Evolutionary conservation across 2,888 invertebrate species (phyloP).

Genomic region (Sclerodermus sp.): DNA sequence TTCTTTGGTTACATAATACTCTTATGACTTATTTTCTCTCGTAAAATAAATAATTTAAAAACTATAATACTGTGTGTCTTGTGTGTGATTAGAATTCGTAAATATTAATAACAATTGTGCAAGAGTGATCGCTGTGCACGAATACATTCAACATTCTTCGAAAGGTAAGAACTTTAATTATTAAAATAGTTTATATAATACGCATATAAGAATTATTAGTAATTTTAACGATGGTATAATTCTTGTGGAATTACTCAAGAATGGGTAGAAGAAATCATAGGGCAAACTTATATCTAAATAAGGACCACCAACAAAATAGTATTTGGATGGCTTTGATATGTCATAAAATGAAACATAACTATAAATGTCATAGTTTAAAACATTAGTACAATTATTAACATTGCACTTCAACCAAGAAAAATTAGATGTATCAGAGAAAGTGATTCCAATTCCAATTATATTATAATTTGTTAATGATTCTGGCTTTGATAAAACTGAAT

Average conservation of each 20-base stretch:
- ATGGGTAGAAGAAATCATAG: slow-evolving; percentile 75
- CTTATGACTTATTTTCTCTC: no score
- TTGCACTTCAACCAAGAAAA: slow-evolving; percentile 43
- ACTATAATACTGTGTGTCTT: no score
- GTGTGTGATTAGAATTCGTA: no score
- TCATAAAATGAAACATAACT: slow-evolving; percentile 57
- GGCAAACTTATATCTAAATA: slow-evolving; percentile 69
- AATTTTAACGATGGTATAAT: slow-evolving; percentile 10
- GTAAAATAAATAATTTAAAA: no score
- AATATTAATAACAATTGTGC: no score
- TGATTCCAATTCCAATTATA: slow-evolving; percentile 41
- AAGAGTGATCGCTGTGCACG: neutral
- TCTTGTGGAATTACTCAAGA: slow-evolving; percentile 46
- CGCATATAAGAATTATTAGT: slow-evolving; percentile 7
- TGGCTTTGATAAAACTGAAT: slow-evolving; percentile 41
- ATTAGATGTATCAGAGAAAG: slow-evolving; percentile 40
- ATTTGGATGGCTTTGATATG: slow-evolving; percentile 58
- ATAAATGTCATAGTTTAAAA: slow-evolving; percentile 32
- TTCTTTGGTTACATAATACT: no score
- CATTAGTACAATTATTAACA: slow-evolving; percentile 35
- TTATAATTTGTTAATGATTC: slow-evolving; percentile 41
- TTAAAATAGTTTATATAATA: neutral
- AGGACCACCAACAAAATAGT: slow-evolving; percentile 64
- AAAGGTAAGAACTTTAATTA: no score
- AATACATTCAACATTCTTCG: neutral